Percentiles rank a stretch among this genome's conserved stretches.
Conservation (phyloP, 30 jellyfish, hydroid and myxozoan species). For the Hydractinia echinata region DNA sequence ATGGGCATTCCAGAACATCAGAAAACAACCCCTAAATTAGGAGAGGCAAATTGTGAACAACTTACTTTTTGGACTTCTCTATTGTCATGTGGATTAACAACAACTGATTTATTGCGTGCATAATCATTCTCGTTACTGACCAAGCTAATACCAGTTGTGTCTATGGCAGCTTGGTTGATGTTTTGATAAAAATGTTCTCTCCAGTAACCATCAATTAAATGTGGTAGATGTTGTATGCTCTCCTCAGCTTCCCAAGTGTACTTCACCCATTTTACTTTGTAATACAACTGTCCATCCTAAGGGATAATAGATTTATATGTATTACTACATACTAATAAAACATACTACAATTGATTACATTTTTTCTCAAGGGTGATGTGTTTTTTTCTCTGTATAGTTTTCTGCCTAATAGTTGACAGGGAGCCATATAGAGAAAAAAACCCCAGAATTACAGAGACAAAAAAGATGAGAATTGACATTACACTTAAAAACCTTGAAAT, state of each 20-base stretch:
- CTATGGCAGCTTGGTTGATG: constrained; percentile 38
- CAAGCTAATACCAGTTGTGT: constrained; percentile 20
- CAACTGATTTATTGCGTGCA: constrained; percentile 35
- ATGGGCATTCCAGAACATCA: too few species aligned
- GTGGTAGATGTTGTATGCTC: constrained; percentile 45
- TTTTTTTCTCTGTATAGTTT: too few species aligned
- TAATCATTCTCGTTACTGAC: constrained; percentile 18
- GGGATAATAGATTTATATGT: background rate
- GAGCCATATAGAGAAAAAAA: too few species aligned
- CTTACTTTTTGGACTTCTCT: constrained; percentile 24
- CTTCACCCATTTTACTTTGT: constrained; percentile 41
- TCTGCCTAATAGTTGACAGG: too few species aligned
- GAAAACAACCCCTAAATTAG: too few species aligned
- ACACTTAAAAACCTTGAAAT: too few species aligned
- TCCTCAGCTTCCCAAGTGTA: constrained; percentile 45
- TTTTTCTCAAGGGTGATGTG: too few species aligned
- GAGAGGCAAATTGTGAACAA: background rate
- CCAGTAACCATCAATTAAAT: constrained; percentile 41
- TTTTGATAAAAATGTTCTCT: constrained; percentile 40
- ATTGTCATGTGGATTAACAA: constrained; percentile 20
- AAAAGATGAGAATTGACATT: too few species aligned
- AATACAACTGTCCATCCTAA: constrained; percentile 35
- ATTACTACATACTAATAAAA: too few species aligned
- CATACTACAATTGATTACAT: too few species aligned
- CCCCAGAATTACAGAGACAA: too few species aligned